These are phyloP conservation scores for Chesias legatella DNA, from an alignment of 2,888 invertebrate genomes.

Conservation along the genomic window DNA sequence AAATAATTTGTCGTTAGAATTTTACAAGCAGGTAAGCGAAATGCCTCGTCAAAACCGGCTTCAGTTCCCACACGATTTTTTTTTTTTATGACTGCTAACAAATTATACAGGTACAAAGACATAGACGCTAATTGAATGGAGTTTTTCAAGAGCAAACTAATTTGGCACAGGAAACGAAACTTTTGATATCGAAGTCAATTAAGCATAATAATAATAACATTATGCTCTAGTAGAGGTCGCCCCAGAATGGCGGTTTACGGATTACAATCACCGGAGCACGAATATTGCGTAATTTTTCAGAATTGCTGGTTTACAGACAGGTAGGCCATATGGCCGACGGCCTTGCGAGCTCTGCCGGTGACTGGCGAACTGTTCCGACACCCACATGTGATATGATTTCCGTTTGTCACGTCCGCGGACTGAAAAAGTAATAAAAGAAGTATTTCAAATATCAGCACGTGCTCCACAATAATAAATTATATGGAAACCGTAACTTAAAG, in stretches of 20 bases:
- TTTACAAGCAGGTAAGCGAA: constrained; percentile 13
- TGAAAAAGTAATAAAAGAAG: constrained; percentile 21
- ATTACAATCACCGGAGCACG: constrained; percentile 29
- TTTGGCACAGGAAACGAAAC: constrained; percentile 42
- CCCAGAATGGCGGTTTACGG: constrained; percentile 30
- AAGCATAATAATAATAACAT: constrained; percentile 20
- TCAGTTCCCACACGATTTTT: constrained; percentile 18
- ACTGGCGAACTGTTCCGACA: constrained; percentile 53
- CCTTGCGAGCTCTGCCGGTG: constrained; percentile 53
- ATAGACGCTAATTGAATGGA: constrained; percentile 13
- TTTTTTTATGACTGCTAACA: constrained; percentile 43
- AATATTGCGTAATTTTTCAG: constrained; percentile 42
- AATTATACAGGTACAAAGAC: constrained; percentile 34
- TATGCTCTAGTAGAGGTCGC: constrained; percentile 30
- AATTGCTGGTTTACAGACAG: constrained; percentile 39
- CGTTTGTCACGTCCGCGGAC: constrained; percentile 40
- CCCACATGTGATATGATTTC: constrained; percentile 51
- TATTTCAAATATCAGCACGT: constrained; percentile 26
- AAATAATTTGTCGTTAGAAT: constrained; percentile 5
- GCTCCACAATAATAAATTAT: too few relatives aligned
- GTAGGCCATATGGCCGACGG: constrained; percentile 68
- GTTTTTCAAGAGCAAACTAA: constrained; percentile 44
- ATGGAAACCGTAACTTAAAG: too few relatives aligned
- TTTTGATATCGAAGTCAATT: constrained; percentile 22
- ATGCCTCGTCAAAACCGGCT: constrained; percentile 27